phyloP scores from a whole-genome alignment of 2,888 invertebrate genomes.

The Sclerodermus sp. region DNA sequence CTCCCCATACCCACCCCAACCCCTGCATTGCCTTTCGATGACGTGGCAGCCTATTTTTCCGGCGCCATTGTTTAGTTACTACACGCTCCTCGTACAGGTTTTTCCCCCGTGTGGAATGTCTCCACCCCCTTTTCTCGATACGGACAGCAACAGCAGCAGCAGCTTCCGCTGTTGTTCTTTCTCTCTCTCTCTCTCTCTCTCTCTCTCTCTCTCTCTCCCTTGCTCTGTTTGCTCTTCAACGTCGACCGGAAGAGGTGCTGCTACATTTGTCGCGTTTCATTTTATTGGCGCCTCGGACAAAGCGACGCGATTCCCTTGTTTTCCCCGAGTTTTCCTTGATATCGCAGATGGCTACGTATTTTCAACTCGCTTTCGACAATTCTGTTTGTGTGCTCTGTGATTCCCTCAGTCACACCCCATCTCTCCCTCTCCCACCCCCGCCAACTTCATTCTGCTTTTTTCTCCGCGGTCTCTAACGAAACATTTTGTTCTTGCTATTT shows the following conservation, averaged over 20 bases:
- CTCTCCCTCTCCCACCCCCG: no score
- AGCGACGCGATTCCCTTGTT: neutral
- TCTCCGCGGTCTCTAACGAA: no score
- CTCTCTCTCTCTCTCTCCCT: conserved; percentile 5
- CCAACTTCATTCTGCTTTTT: no score
- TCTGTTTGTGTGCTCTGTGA: no score
- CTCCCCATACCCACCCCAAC: neutral
- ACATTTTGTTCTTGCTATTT: no score
- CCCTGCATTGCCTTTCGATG: conserved; percentile 12
- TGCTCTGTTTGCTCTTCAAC: conserved; percentile 5
- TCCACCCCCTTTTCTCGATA: no score
- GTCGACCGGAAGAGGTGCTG: neutral
- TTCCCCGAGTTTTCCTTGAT: neutral
- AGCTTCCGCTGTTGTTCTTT: neutral
- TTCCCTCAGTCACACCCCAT: no score
- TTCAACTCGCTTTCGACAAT: no score
- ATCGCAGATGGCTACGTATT: no score
- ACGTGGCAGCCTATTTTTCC: conserved; percentile 22
- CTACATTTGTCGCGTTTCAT: neutral
- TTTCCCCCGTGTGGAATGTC: neutral
- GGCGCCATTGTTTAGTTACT: conserved; percentile 25
- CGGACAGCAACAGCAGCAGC: no score
- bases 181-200: conserved; percentile 4
- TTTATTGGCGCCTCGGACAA: conserved; percentile 1
- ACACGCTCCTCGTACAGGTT: conserved; percentile 15